These are phyloP conservation scores for Nylanderia fulva DNA, from an alignment of 1,140 invertebrate genomes.

Conservation along the genomic window DNA sequence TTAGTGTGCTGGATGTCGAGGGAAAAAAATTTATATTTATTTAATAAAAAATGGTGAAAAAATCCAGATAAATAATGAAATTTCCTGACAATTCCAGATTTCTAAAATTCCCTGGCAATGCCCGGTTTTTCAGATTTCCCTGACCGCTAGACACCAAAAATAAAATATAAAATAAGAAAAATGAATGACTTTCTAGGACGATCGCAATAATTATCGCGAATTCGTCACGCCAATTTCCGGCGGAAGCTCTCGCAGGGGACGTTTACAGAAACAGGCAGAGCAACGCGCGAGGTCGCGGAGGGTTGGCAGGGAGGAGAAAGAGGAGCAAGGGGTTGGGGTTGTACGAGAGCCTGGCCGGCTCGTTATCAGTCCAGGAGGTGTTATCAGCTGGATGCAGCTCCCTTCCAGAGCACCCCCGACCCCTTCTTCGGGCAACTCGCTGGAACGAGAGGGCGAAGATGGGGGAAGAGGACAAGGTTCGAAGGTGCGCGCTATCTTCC, in stretches of 20 bases:
- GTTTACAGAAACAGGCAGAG: conserved; percentile 68
- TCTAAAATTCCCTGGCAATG: too few species aligned
- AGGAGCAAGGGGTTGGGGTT: conserved; percentile 17
- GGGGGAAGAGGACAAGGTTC: conserved; percentile 66
- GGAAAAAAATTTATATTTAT: too few species aligned
- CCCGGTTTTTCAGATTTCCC: too few species aligned
- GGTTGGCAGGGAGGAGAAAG: background rate
- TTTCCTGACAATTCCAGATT: too few species aligned
- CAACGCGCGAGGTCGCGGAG: conserved; percentile 57
- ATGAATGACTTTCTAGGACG: background rate
- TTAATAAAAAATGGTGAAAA: too few species aligned
- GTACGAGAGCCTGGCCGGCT: conserved; percentile 81
- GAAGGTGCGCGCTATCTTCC: conserved; percentile 83
- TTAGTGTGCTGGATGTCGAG: too few species aligned
- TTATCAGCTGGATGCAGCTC: conserved; percentile 83
- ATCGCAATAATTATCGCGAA: conserved; percentile 46
- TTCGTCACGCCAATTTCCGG: conserved; percentile 51
- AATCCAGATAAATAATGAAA: too few species aligned
- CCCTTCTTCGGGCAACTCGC: conserved; percentile 69
- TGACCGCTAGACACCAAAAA: too few species aligned
- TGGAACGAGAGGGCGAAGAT: conserved; percentile 65
- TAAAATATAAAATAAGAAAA: background rate
- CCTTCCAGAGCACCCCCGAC: conserved; percentile 77
- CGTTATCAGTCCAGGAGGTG: conserved; percentile 83
- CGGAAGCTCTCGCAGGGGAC: conserved; percentile 63